Conservation (phyloP, 2,797 vertebrate species). For the Myotis daubentonii region DNA sequence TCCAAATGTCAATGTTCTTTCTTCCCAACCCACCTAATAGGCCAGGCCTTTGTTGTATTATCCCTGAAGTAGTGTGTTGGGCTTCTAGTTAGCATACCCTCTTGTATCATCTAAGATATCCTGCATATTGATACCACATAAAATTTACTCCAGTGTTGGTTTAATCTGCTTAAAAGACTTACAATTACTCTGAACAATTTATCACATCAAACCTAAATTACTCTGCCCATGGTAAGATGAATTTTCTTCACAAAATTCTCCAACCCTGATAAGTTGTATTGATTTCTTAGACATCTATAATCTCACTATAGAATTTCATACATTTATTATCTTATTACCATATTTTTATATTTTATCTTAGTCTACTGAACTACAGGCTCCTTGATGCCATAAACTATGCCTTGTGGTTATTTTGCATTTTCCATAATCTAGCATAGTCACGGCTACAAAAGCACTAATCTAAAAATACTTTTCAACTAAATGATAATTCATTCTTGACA, state of each 20-base stretch:
- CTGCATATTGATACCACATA: conserved; percentile 41
- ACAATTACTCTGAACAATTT: conserved; percentile 66
- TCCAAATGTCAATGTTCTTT: conserved; percentile 39
- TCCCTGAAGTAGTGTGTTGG: not conserved
- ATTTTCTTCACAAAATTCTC: conserved; percentile 58
- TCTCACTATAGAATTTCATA: conserved; percentile 49
- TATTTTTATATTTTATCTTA: conserved; percentile 48
- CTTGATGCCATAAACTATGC: not conserved
- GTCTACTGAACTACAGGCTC: not conserved
- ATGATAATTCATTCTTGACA: not conserved
- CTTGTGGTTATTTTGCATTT: conserved; percentile 39
- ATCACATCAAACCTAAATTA: conserved; percentile 61
- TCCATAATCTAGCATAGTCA: not conserved
- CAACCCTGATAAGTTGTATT: conserved; percentile 29
- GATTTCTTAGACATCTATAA: conserved; percentile 54
- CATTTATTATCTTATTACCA: not conserved
- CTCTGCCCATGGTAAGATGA: conserved; percentile 28
- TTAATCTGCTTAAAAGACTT: conserved; percentile 56
- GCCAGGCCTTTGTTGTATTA: not conserved
- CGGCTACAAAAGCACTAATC: not conserved
- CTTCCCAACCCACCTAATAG: not conserved
- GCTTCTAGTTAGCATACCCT: conserved; percentile 1
- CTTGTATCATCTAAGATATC: conserved; percentile 31
- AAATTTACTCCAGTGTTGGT: conserved; percentile 13
- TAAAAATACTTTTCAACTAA: not conserved